Evolutionary conservation across 1,140 invertebrate species (phyloP), one percentile per base, ranked within the genome.

Genomic region (Lordiphosa clarofinis): DNA sequence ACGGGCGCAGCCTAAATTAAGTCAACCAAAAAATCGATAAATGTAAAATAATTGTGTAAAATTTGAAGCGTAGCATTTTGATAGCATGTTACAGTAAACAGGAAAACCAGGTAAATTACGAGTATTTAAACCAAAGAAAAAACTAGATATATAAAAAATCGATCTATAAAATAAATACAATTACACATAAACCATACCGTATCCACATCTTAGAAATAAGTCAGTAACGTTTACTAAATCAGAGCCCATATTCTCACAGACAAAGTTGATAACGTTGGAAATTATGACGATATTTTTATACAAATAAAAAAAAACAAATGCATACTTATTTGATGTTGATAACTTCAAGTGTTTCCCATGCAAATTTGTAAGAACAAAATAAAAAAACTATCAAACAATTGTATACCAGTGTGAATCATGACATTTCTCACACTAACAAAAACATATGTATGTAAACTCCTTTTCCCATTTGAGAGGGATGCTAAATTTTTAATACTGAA

Each of bases 51-150:
- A 68, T 68, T 56, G 58, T 58, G 64, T 61, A 60, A 63, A 54
- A 70, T 68, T 70, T 71, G 66, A 55, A 46, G 49, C 61, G 47
- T 64, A 44, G 60, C 38, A 55, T 56, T 71, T 81, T 81, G 82
- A 82, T 72, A 68, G 61, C 50, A 56, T 70, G 65, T 75, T 76
- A 46, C 36, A 71, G 56, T 44, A 71, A 76, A 84, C 55, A 82
- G 79, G 73, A 84, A 70, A 82, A 82, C 75, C 75, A 79, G 75
- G 75, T 79, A 64, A 70, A 69, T 47, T 71, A 62, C 40, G 68
- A 59, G 54, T 81, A 70, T 66, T 58, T 70, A 59, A 55, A 61
- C 21, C 21, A 37, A 33, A 39, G 7, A 13, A 15, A 15, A 42
- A 54, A 43, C 35, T 64, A 64, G 59, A 38, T 28, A 40, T 64